Evolutionary conservation across 2,888 invertebrate genomes (phyloP).

Genomic region (Sphecodes monilicornis): DNA sequence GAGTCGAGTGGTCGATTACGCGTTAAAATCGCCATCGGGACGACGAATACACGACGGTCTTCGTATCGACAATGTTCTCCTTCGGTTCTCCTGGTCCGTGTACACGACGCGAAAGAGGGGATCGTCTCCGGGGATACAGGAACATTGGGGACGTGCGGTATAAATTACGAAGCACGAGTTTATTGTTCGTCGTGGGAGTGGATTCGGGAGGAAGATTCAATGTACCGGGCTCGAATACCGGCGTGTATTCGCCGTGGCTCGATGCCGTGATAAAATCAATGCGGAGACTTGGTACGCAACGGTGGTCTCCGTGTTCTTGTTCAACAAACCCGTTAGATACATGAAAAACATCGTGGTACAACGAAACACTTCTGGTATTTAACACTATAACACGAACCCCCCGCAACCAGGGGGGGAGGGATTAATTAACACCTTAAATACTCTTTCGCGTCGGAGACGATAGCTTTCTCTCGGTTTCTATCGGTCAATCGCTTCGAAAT

Average conservation of each 20-base stretch:
- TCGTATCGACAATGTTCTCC: no score
- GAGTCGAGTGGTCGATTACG: conserved; percentile 25
- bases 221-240: conserved; percentile 19
- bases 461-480: not conserved
- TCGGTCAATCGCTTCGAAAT: conserved; percentile 11
- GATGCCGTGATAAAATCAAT: conserved; percentile 37
- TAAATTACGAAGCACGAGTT: conserved; percentile 28
- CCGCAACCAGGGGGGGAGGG: not conserved
- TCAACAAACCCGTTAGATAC: conserved; percentile 32
- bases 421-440: conserved; percentile 28
- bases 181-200: conserved; percentile 3
- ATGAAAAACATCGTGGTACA: conserved; percentile 56
- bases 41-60: conserved; percentile 40
- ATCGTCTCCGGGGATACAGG: not conserved
- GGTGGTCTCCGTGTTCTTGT: not conserved
- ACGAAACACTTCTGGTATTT: conserved; percentile 53
- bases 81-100: not conserved
- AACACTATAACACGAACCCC: conserved; percentile 49
- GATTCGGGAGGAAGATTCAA: not conserved
- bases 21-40: conserved; percentile 30
- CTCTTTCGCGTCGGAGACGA: conserved; percentile 32
- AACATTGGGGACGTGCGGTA: not conserved
- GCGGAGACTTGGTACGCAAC: conserved; percentile 28
- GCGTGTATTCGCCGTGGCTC: conserved; percentile 40
- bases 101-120: not conserved